phyloP scores from a whole-genome alignment of 2,797 vertebrate genomes.

The Molossus molossus region DNA sequence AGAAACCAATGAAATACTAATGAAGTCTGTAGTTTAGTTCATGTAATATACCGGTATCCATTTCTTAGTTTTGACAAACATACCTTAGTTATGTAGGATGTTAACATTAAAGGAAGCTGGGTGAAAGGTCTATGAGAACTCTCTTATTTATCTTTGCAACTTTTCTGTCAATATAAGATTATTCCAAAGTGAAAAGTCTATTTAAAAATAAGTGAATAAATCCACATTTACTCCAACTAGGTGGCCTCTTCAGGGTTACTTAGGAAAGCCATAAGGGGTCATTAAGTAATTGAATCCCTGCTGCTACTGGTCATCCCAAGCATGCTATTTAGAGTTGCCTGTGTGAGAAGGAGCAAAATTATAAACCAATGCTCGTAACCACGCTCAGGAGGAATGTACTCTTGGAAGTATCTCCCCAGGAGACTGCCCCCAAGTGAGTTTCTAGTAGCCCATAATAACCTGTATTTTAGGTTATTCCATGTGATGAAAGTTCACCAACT shows the following conservation, averaged over 20 bases:
- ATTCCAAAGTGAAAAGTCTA: conserved; percentile 27
- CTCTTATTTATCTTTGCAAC: neutral
- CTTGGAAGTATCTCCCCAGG: neutral
- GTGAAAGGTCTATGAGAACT: neutral
- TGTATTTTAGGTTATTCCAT: neutral
- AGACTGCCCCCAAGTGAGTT: neutral
- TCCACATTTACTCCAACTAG: neutral
- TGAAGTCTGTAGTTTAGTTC: neutral
- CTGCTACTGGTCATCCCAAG: neutral
- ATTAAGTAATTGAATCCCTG: neutral
- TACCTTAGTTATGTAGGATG: neutral
- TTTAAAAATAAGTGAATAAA: conserved; percentile 26
- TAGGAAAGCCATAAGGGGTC: neutral
- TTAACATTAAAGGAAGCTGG: neutral
- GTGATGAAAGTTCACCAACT: neutral
- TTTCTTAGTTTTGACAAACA: conserved; percentile 44
- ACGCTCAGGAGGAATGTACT: neutral
- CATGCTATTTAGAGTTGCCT: neutral
- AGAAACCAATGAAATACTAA: neutral
- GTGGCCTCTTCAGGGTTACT: neutral
- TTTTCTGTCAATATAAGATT: conserved; percentile 40
- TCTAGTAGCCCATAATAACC: neutral
- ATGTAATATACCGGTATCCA: neutral
- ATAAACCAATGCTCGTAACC: neutral
- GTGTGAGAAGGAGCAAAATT: neutral